Evolutionary conservation across 2,113 vertebrate genomes (phyloP).

Genomic region (Lanius ludovicianus): DNA sequence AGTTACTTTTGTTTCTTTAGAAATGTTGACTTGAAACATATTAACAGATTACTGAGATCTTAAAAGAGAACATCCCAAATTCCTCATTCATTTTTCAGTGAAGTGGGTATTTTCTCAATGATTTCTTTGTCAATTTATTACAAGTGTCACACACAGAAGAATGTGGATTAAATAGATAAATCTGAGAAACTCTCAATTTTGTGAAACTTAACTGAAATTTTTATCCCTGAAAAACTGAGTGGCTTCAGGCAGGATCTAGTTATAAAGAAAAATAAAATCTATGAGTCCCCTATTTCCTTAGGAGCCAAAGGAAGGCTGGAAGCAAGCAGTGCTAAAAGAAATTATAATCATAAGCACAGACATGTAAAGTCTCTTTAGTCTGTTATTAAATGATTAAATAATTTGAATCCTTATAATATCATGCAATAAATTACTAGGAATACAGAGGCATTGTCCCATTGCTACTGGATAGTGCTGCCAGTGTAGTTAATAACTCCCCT

Average conservation of each 20-base stretch:
- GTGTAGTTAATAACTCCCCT: neutral
- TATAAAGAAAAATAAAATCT: neutral
- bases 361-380: neutral
- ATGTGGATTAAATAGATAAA: neutral
- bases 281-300: neutral
- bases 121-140: neutral
- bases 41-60: neutral
- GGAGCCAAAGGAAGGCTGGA: neutral
- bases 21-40: neutral
- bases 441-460: neutral
- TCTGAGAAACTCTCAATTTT: neutral
- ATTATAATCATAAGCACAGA: neutral
- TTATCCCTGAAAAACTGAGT: neutral
- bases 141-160: neutral
- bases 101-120: neutral
- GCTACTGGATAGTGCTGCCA: neutral
- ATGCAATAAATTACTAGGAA: neutral
- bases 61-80: neutral
- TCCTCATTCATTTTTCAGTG: neutral
- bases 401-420: neutral
- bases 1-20: constrained; percentile 8
- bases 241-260: neutral
- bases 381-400: constrained; percentile 14
- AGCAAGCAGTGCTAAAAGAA: neutral
- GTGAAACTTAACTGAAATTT: neutral